These are phyloP conservation scores for Dioctria rufipes DNA, from an alignment of 2,888 invertebrate genomes.

Conservation along the genomic window DNA sequence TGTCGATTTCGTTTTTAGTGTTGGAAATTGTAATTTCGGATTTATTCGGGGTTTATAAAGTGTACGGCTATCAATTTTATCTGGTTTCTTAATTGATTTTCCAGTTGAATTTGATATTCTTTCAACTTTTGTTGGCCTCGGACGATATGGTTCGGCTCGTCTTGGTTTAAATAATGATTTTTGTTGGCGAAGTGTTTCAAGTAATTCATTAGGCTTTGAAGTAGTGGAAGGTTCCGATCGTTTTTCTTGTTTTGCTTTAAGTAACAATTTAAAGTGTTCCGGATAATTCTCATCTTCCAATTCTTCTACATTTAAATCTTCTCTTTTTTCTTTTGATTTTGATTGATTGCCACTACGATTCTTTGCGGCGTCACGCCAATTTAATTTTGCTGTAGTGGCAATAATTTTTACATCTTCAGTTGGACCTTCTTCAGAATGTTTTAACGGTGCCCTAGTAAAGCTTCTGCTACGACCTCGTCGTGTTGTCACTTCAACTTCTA, in stretches of 20 bases:
- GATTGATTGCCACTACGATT: constrained; percentile 56
- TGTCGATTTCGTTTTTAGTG: constrained; percentile 56
- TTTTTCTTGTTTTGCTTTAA: constrained; percentile 74
- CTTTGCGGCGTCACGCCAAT: constrained; percentile 57
- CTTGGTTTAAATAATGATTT: constrained; percentile 60
- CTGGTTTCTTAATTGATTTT: constrained; percentile 53
- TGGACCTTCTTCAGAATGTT: constrained; percentile 43
- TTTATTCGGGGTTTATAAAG: constrained; percentile 59
- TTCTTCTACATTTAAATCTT: constrained; percentile 72
- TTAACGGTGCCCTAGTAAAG: not conserved
- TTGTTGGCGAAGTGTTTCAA: constrained; percentile 54
- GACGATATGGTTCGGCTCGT: constrained; percentile 60
- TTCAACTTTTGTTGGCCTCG: constrained; percentile 58
- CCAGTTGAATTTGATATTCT: constrained; percentile 53
- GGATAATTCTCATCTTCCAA: constrained; percentile 79
- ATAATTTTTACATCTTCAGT: constrained; percentile 57
- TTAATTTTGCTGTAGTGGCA: constrained; percentile 58
- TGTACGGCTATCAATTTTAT: constrained; percentile 46
- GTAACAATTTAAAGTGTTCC: constrained; percentile 77
- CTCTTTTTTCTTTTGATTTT: constrained; percentile 51
- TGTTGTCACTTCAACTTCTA: constrained; percentile 22
- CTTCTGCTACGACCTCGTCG: constrained; percentile 44
- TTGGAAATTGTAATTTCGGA: constrained; percentile 59
- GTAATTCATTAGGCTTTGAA: constrained; percentile 56
- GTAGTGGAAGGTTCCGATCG: constrained; percentile 16